phyloP scores from a whole-genome alignment of 1,140 invertebrate species.

The Cydia amplana region DNA sequence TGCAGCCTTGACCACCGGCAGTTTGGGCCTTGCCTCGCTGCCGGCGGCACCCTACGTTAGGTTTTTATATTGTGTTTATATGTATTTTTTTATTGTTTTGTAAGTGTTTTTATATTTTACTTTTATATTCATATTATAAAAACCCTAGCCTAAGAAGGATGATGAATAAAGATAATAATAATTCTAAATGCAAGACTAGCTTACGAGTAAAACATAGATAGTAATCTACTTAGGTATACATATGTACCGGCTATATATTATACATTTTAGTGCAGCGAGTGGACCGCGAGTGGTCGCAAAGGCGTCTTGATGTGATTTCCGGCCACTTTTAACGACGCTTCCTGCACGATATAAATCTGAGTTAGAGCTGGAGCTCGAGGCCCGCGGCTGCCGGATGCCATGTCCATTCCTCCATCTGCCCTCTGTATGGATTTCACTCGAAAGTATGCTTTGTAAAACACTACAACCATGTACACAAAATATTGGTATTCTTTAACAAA shows the following conservation, averaged over 20 bases:
- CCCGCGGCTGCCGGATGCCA: slow-evolving; percentile 5
- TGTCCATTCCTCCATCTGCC: slow-evolving; percentile 12
- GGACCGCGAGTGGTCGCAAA: slow-evolving; percentile 55
- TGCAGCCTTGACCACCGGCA: too few species aligned
- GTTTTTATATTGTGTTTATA: too few species aligned
- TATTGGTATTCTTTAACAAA: too few species aligned
- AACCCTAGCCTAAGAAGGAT: too few species aligned
- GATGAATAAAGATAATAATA: too few species aligned
- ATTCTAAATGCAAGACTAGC: not conserved
- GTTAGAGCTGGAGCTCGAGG: slow-evolving; percentile 50
- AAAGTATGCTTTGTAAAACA: not conserved
- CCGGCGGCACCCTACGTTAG: too few species aligned
- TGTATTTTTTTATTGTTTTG: too few species aligned
- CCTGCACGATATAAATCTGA: slow-evolving; percentile 69
- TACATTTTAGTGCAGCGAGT: slow-evolving; percentile 37
- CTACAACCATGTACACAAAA: not conserved
- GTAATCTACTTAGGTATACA: not conserved
- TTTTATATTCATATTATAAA: too few species aligned
- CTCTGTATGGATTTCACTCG: not conserved
- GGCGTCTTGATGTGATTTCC: slow-evolving; percentile 74
- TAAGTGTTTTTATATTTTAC: too few species aligned
- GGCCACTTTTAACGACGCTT: slow-evolving; percentile 67
- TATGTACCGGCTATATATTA: slow-evolving; percentile 45
- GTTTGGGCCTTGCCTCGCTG: too few species aligned
- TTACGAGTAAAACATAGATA: not conserved